Evolutionary conservation across 92 coral and sea anemone species (phyloP).

Genomic region (Parazoanthus atlanticus): DNA sequence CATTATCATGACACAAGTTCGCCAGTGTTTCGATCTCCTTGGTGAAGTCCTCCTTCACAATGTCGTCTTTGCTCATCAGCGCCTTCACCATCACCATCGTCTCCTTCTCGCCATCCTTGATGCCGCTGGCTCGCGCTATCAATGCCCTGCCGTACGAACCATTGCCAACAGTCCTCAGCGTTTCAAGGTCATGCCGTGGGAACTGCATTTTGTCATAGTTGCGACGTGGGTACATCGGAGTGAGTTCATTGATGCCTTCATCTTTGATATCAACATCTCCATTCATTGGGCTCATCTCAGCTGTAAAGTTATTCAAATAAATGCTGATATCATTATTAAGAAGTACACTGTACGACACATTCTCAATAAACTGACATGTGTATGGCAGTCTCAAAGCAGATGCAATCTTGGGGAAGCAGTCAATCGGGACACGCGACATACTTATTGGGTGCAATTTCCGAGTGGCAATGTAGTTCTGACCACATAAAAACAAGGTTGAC

Average conservation of each 20-base stretch:
- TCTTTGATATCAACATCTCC: constrained; percentile 76
- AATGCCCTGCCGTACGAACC: constrained; percentile 94
- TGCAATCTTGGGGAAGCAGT: no score
- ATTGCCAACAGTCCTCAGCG: constrained; percentile 89
- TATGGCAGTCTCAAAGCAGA: no score
- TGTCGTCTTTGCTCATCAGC: constrained; percentile 77
- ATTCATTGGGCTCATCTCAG: constrained; percentile 48
- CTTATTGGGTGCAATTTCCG: no score
- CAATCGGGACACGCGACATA: no score
- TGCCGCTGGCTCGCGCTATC: constrained; percentile 94
- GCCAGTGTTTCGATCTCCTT: constrained; percentile 79
- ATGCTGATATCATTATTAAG: no score
- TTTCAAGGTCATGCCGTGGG: constrained; percentile 96
- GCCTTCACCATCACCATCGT: constrained; percentile 96
- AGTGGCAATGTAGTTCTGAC: no score
- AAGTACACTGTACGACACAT: no score
- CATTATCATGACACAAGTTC: constrained; percentile 72
- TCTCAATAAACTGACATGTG: no score
- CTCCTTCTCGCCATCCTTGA: constrained; percentile 90
- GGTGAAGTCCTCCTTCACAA: constrained; percentile 80
- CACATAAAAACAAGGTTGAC: no score
- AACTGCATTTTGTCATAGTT: constrained; percentile 87
- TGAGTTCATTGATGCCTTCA: constrained; percentile 61
- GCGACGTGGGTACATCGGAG: constrained; percentile 77
- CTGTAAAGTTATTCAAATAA: constrained; percentile 1